A percentile compares a stretch with the other conserved stretches of the same genome.
phyloP scores from a whole-genome alignment of 2,113 vertebrate genomes.

The Mellivora capensis region DNA sequence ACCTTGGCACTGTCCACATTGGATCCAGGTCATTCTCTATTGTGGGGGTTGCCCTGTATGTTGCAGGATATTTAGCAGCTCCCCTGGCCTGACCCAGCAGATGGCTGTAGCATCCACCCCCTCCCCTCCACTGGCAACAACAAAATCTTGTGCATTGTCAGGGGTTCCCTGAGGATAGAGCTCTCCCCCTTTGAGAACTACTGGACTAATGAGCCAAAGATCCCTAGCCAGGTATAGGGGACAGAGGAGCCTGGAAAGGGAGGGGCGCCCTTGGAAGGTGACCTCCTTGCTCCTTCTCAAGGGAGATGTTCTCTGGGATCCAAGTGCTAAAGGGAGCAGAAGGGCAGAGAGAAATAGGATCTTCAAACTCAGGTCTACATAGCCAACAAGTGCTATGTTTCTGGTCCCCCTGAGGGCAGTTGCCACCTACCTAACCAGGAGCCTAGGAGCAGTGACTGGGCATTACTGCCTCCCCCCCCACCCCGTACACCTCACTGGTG shows the following conservation, averaged over 20 bases:
- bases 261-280: background rate
- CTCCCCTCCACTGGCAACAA: background rate
- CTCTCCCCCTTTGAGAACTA: background rate
- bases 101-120: too few relatives aligned
- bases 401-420: rapidly evolving
- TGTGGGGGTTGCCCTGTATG: rapidly evolving
- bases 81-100: background rate
- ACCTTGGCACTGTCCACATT: background rate
- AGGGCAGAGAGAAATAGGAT: background rate
- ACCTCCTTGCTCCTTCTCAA: background rate
- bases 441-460: background rate
- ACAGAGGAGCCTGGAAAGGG: rapidly evolving
- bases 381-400: background rate
- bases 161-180: background rate
- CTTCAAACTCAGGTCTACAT: too few relatives aligned
- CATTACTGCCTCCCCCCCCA: rapidly evolving
- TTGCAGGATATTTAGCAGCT: too few relatives aligned
- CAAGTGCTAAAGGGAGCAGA: background rate
- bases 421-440: background rate
- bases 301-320: background rate
- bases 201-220: rapidly evolving
- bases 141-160: rapidly evolving
- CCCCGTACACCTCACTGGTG: rapidly evolving
- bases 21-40: background rate
- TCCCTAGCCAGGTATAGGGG: background rate